Percentiles rank a stretch among this genome's conserved stretches.
These are phyloP conservation scores for Stenoptilia bipunctidactyla DNA, from an alignment of 2,888 invertebrate species.

Conservation along the genomic window DNA sequence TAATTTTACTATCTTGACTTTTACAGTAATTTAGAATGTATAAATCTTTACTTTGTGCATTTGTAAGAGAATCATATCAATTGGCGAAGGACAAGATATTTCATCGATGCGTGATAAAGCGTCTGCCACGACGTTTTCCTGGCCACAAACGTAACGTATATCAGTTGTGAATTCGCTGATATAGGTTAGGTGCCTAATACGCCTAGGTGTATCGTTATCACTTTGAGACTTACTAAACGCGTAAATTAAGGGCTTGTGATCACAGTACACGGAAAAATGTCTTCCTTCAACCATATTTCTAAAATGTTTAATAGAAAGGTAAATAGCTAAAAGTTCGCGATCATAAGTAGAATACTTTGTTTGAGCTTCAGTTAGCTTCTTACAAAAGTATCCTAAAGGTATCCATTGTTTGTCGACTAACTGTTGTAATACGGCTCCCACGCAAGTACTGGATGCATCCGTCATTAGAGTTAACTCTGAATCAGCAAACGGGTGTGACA, in stretches of 20 bases:
- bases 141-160: slow-evolving; percentile 6
- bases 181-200: slow-evolving; percentile 11
- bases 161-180: slow-evolving; percentile 13
- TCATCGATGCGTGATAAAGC: slow-evolving; percentile 10
- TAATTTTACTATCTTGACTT: no score
- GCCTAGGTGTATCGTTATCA: slow-evolving; percentile 10
- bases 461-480: slow-evolving; percentile 19
- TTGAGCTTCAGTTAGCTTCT: slow-evolving; percentile 23
- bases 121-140: slow-evolving; percentile 13
- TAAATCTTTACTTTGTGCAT: slow-evolving; percentile 5
- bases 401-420: slow-evolving; percentile 16
- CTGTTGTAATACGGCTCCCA: slow-evolving; percentile 33
- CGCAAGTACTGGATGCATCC: slow-evolving; percentile 29
- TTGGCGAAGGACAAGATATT: slow-evolving; percentile 5
- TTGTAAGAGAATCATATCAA: slow-evolving; percentile 6
- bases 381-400: slow-evolving; percentile 29
- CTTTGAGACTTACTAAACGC: slow-evolving; percentile 10
- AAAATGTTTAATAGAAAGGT: slow-evolving; percentile 14
- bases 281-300: no score
- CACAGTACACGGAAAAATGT: slow-evolving; percentile 12
- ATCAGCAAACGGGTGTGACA: slow-evolving; percentile 20
- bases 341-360: slow-evolving; percentile 23
- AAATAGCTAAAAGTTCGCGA: slow-evolving; percentile 16
- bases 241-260: slow-evolving; percentile 17
- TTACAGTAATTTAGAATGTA: slow-evolving; percentile 1